These are phyloP conservation scores for Talpa occidentalis DNA, from an alignment of 2,113 vertebrate genomes.

Conservation along the genomic window DNA sequence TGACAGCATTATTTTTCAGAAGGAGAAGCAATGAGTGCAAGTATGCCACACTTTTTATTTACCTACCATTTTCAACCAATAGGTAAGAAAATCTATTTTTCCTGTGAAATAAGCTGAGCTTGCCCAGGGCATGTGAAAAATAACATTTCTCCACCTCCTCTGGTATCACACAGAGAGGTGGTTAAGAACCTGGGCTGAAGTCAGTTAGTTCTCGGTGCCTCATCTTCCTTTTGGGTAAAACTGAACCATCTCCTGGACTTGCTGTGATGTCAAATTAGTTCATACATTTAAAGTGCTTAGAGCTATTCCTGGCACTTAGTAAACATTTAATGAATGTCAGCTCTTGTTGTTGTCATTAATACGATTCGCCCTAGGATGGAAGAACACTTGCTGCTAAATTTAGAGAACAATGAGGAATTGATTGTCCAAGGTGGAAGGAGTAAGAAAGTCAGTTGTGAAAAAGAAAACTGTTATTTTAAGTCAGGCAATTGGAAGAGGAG, in stretches of 20 bases:
- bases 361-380: neutral
- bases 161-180: neutral
- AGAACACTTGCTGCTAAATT: neutral
- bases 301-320: neutral
- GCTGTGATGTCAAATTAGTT: neutral
- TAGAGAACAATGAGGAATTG: neutral
- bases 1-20: neutral
- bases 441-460: neutral
- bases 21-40: neutral
- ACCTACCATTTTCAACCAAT: neutral
- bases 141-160: neutral
- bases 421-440: neutral
- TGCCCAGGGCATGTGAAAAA: neutral
- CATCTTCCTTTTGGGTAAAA: conserved; percentile 12
- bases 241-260: neutral
- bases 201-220: neutral
- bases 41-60: neutral
- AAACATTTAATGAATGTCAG: neutral
- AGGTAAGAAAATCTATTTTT: conserved; percentile 9
- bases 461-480: neutral
- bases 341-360: neutral
- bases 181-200: neutral
- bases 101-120: neutral
- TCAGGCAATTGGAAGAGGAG: neutral
- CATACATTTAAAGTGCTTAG: neutral